Conservation (phyloP, 2,888 invertebrate genomes). For the Polyommatus icarus region DNA sequence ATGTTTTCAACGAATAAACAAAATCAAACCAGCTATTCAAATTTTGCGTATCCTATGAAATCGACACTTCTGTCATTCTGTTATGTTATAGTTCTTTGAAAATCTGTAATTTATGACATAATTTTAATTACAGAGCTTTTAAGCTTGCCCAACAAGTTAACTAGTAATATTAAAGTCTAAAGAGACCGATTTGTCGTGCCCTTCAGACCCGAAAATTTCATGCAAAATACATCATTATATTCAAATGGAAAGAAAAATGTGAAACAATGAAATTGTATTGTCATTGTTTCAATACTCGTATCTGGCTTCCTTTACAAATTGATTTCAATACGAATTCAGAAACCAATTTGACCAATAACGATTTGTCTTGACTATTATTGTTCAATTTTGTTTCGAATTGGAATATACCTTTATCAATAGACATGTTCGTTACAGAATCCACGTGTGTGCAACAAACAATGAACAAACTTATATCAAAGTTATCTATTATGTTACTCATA, state of each 20-base stretch:
- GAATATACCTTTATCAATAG: constrained; percentile 1
- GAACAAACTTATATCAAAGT: background rate
- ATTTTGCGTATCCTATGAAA: background rate
- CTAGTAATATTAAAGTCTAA: background rate
- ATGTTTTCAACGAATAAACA: background rate
- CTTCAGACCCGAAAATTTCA: background rate
- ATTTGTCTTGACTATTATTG: constrained; percentile 27
- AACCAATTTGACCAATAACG: constrained; percentile 30
- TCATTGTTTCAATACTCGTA: constrained; percentile 24
- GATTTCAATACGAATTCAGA: constrained; percentile 26
- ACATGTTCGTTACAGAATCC: background rate
- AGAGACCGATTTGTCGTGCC: background rate
- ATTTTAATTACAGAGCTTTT: no score
- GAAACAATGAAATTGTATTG: constrained; percentile 28
- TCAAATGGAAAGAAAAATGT: constrained; percentile 18
- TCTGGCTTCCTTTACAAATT: constrained; percentile 30
- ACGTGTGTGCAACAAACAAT: background rate
- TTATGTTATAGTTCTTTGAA: background rate
- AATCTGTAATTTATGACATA: background rate
- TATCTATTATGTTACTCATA: background rate
- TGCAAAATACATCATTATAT: constrained; percentile 28
- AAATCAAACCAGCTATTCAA: background rate
- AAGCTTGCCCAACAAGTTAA: background rate
- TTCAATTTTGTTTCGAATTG: constrained; percentile 8
- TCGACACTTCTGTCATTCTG: background rate